Evolutionary conservation across 2,113 vertebrate genomes (phyloP), one percentile per base, ranked within the genome.

Genomic region (Prunella himalayana): DNA sequence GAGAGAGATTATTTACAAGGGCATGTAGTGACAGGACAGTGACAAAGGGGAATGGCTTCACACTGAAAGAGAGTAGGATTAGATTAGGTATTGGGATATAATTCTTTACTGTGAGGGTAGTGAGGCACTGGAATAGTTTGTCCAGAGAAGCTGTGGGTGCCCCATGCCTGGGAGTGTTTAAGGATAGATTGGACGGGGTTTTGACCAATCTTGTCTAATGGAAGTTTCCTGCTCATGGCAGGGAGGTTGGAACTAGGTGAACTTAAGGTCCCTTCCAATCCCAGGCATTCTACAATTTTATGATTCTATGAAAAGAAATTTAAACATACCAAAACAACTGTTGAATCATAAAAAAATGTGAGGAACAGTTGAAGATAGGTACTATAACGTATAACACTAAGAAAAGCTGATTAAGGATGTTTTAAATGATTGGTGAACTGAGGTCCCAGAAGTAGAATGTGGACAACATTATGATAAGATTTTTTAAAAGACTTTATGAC

Each of bases 151-250:
- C 2, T 68, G 16, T 19, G 39, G 20, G 8, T 75, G 20, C 2
- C 9, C n/a, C 14, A 33, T 33, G 8, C 21, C 7, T 54, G 30
- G 9, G n/a, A 41, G 13, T 30, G 6, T 60, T 82, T 59, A 47
- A 60, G 20, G 11, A 45, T 5, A 35, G 14, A 3, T 4, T 35
- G n/a, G 17, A 22, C 0, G 1, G n/a, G 8, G 12, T 45, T 66
- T 75, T 82, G 54, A 27, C n/a, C 28, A 61, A 6, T 3, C 11
- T 76, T n/a, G 21, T 31, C 17, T 69, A 31, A 39, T 47, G 39
- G 30, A 53, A 68, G 2, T 7, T 61, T 20, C 17, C 11, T 54
- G 11, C 24, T n/a, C 24, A 22, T 35, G 16, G 4, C 45, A 82
- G 24, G 9, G 24, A 37, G 11, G 4, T 25, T 54, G 11, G 30